phyloP scores from a whole-genome alignment of 2,888 invertebrate genomes.

The Pyrrhia umbra region DNA sequence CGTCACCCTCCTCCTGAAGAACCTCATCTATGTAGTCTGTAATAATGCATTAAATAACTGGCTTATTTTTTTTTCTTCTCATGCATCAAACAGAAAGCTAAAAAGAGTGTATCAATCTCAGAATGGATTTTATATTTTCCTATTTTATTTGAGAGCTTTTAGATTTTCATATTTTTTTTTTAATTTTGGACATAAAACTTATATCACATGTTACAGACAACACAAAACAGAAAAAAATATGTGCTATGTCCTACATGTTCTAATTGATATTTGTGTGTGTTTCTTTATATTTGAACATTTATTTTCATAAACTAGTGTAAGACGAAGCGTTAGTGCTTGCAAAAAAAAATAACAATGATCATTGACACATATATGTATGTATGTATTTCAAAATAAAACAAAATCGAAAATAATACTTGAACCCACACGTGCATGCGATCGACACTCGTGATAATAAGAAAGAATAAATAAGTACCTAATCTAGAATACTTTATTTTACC shows the following conservation, averaged over 20 bases:
- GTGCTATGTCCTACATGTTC: constrained; percentile 52
- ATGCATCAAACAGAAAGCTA: constrained; percentile 21
- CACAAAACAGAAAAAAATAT: constrained; percentile 45
- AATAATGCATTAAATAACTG: constrained; percentile 59
- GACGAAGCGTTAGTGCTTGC: constrained; percentile 77
- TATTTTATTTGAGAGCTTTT: constrained; percentile 25
- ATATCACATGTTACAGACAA: constrained; percentile 36
- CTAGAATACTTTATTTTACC: constrained; percentile 94
- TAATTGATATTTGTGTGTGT: constrained; percentile 42
- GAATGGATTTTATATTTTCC: constrained; percentile 14
- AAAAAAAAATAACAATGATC: constrained; percentile 72
- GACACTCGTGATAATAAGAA: constrained; percentile 88
- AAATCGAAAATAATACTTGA: constrained; percentile 75
- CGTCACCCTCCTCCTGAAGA: constrained; percentile 91
- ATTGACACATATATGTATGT: constrained; percentile 53
- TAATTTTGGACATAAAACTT: constrained; percentile 10
- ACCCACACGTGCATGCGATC: constrained; percentile 89
- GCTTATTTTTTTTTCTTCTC: constrained; percentile 3
- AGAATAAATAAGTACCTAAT: constrained; percentile 91
- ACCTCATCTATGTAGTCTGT: constrained; percentile 96
- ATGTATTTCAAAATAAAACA: constrained; percentile 63
- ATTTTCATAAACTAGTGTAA: constrained; percentile 65
- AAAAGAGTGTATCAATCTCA: background rate
- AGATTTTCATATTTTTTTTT: background rate
- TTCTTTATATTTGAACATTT: constrained; percentile 40